Conservation (phyloP, 2,113 vertebrate species). For the Harpagus bidentatus region DNA sequence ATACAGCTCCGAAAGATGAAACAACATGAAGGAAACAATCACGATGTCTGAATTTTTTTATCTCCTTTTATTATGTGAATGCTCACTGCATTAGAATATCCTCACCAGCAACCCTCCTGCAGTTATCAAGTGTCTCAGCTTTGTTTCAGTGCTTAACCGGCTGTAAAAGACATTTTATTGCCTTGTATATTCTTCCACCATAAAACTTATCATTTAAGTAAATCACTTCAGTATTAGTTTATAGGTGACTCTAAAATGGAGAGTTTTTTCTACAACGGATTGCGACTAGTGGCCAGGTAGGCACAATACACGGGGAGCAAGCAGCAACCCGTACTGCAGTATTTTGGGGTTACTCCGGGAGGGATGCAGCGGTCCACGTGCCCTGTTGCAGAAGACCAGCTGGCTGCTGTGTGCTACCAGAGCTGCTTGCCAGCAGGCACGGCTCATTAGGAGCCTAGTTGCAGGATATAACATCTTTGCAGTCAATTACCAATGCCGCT, state of each 20-base stretch:
- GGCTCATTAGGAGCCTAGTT: neutral
- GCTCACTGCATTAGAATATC: neutral
- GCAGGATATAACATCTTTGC: neutral
- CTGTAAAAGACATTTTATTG: constrained; percentile 39
- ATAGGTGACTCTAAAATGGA: neutral
- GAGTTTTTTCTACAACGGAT: neutral
- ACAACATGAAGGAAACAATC: neutral
- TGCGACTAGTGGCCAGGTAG: neutral
- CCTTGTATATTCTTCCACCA: neutral
- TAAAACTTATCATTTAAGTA: constrained; percentile 6
- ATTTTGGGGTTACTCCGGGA: neutral
- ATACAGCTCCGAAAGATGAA: neutral
- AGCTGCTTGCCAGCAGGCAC: neutral
- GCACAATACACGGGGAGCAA: neutral
- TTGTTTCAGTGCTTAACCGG: constrained; percentile 6
- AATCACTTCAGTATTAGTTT: constrained; percentile 26
- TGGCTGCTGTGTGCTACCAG: neutral
- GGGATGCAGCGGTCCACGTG: neutral
- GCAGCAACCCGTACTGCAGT: neutral
- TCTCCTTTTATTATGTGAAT: neutral
- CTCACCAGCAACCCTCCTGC: neutral
- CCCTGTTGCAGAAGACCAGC: neutral
- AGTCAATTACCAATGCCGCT: neutral
- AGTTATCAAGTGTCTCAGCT: neutral
- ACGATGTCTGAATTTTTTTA: neutral